These are phyloP conservation scores for Cuniculus paca DNA, from an alignment of 2,797 vertebrate species.

Conservation along the genomic window DNA sequence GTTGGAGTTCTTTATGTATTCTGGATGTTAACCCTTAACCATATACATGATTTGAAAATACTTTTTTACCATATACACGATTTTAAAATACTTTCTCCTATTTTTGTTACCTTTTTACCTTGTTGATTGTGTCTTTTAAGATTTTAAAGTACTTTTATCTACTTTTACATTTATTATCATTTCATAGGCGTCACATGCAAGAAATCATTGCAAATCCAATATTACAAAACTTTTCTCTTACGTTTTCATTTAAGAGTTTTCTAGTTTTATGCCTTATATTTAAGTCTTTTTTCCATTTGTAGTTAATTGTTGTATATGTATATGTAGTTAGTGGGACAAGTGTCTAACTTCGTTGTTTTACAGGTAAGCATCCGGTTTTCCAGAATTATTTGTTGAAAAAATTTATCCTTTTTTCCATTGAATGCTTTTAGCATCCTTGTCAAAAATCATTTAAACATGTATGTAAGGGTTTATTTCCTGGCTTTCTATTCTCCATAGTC, in stretches of 20 bases:
- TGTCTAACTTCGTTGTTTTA: neutral
- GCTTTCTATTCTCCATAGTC: neutral
- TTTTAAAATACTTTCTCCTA: conserved; percentile 41
- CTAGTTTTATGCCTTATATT: neutral
- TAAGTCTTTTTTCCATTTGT: conserved; percentile 30
- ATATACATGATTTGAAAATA: conserved; percentile 25
- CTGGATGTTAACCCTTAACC: neutral
- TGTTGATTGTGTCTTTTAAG: conserved; percentile 7
- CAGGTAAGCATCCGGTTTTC: neutral
- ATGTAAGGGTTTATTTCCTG: neutral
- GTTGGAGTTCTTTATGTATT: neutral
- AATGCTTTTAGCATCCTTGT: conserved; percentile 1
- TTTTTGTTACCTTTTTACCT: neutral
- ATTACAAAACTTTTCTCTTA: neutral
- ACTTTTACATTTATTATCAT: neutral
- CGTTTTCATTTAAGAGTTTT: neutral
- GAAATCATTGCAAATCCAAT: neutral
- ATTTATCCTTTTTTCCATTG: neutral
- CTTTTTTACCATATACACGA: neutral
- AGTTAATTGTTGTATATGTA: conserved; percentile 5
- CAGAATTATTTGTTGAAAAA: neutral
- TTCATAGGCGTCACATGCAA: neutral
- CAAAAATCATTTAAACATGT: neutral
- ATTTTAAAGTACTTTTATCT: neutral
- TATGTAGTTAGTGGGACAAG: neutral